These are phyloP conservation scores for Tenthredo distinguenda DNA, from an alignment of 2,888 invertebrate genomes.

Conservation along the genomic window DNA sequence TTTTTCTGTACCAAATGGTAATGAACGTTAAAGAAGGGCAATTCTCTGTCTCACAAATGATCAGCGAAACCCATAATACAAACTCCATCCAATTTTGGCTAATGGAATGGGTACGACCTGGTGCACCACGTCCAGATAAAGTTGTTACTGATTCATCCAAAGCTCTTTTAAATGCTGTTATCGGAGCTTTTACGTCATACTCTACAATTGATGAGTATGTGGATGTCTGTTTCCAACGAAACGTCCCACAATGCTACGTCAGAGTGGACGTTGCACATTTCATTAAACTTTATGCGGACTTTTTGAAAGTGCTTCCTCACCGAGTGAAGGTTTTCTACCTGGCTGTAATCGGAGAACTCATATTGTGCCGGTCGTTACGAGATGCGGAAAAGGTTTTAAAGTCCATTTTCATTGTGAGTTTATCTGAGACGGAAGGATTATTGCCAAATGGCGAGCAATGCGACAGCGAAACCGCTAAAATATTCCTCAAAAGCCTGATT, in stretches of 20 bases:
- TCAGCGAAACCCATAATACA: slow-evolving; percentile 57
- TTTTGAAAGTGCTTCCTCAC: slow-evolving; percentile 43
- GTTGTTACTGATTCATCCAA: slow-evolving; percentile 58
- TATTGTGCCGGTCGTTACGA: slow-evolving; percentile 26
- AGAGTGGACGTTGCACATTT: slow-evolving; percentile 59
- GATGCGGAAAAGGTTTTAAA: slow-evolving; percentile 23
- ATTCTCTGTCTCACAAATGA: slow-evolving; percentile 59
- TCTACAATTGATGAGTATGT: slow-evolving; percentile 58
- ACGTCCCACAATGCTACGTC: slow-evolving; percentile 53
- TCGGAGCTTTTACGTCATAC: slow-evolving; percentile 56
- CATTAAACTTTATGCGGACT: slow-evolving; percentile 55
- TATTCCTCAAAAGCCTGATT: slow-evolving; percentile 38
- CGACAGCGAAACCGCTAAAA: slow-evolving; percentile 21
- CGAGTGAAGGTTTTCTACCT: slow-evolving; percentile 57
- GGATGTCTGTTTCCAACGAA: slow-evolving; percentile 45
- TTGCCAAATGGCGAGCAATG: slow-evolving; percentile 16
- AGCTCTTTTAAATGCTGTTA: slow-evolving; percentile 59
- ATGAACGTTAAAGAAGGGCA: slow-evolving; percentile 55
- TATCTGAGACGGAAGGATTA: slow-evolving; percentile 44
- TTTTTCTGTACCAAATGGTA: slow-evolving; percentile 44
- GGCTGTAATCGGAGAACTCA: slow-evolving; percentile 55
- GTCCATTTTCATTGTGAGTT: slow-evolving; percentile 28
- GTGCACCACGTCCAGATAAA: slow-evolving; percentile 60
- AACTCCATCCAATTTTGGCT: slow-evolving; percentile 60
- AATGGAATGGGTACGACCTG: slow-evolving; percentile 57